Conservation (phyloP, 2,888 invertebrate genomes). For the Liopterus haemorrhoidalis region DNA sequence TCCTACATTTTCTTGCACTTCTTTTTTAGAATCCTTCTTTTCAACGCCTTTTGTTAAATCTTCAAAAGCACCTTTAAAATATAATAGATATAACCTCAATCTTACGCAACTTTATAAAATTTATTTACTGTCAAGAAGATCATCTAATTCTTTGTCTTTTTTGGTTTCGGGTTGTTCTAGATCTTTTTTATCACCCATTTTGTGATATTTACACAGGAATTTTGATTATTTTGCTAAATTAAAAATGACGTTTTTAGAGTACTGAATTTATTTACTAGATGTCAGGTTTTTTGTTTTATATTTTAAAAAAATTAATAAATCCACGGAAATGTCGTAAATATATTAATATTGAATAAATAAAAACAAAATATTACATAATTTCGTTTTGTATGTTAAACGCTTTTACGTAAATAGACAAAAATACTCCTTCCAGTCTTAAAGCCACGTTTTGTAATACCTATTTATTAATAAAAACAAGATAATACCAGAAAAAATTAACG, state of each 20-base stretch:
- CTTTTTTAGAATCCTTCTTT: conserved; percentile 27
- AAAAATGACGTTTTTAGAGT: neutral
- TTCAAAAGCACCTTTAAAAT: conserved; percentile 56
- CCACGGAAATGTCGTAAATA: neutral
- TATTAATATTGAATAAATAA: neutral
- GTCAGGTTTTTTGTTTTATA: neutral
- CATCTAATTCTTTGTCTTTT: conserved; percentile 64
- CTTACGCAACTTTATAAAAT: too few species aligned
- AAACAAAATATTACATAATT: conserved; percentile 3
- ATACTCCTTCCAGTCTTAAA: too few species aligned
- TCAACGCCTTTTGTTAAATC: conserved; percentile 50
- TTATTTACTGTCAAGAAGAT: conserved; percentile 71
- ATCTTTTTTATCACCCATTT: conserved; percentile 17
- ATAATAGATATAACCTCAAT: conserved; percentile 36
- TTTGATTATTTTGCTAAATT: neutral
- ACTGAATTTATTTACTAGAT: neutral
- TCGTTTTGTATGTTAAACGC: too few species aligned
- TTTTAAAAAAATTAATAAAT: neutral
- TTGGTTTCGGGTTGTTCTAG: conserved; percentile 21
- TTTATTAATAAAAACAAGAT: too few species aligned
- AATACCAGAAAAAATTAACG: too few species aligned
- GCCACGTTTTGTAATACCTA: too few species aligned
- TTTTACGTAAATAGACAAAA: too few species aligned
- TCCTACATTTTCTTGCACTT: conserved; percentile 30
- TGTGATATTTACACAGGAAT: neutral